Percentiles rank a stretch among this genome's conserved stretches.
These are phyloP conservation scores for Tetheella fluctuosa DNA, from an alignment of 2,888 invertebrate species.

Conservation along the genomic window DNA sequence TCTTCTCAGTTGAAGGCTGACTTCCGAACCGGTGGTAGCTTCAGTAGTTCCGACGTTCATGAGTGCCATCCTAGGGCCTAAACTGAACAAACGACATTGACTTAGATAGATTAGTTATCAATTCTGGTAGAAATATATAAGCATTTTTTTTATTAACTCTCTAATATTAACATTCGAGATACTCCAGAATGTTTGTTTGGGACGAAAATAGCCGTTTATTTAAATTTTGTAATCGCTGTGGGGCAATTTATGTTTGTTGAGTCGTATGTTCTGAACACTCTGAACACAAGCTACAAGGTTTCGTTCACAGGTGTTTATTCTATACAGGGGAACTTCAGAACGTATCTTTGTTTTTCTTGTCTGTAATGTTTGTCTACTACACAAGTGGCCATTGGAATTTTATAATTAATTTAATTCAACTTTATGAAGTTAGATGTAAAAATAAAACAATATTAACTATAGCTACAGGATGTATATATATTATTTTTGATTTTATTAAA, in stretches of 20 bases:
- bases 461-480: too few relatives aligned
- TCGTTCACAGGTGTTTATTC: neutral
- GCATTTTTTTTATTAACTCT: too few relatives aligned
- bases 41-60: too few relatives aligned
- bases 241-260: conserved; percentile 1
- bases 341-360: conserved; percentile 8
- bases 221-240: neutral
- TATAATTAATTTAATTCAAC: neutral
- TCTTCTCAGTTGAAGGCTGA: too few relatives aligned
- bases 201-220: neutral
- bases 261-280: neutral
- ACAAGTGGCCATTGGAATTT: neutral
- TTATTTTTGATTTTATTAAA: too few relatives aligned
- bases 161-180: neutral
- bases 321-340: neutral
- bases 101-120: too few relatives aligned
- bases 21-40: too few relatives aligned
- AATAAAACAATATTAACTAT: too few relatives aligned
- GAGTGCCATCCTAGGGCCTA: too few relatives aligned
- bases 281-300: neutral
- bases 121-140: too few relatives aligned
- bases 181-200: neutral
- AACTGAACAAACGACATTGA: too few relatives aligned
- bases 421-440: too few relatives aligned
- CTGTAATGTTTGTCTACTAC: neutral